phyloP scores from a whole-genome alignment of 2,888 invertebrate genomes.

The Rhyacophila evoluta region DNA sequence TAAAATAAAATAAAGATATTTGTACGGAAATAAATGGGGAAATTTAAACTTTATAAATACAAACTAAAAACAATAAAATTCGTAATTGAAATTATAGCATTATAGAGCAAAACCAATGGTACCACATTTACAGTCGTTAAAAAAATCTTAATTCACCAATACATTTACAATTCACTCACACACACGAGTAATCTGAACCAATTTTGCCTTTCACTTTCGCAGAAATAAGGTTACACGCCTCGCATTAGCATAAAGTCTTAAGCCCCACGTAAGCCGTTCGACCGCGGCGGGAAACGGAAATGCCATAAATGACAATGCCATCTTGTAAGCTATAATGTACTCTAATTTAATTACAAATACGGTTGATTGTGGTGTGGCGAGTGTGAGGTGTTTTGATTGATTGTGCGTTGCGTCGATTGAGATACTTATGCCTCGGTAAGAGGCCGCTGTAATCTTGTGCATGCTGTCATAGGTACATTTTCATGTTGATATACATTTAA shows the following conservation, averaged over 20 bases:
- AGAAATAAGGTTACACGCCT: slow-evolving; percentile 1
- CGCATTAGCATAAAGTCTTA: slow-evolving; percentile 23
- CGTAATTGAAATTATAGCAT: no score
- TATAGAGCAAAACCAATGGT: neutral
- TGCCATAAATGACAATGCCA: neutral
- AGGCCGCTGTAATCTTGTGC: neutral
- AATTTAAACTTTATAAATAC: no score
- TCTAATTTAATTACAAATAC: neutral
- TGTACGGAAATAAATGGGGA: no score
- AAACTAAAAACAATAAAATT: slow-evolving; percentile 2
- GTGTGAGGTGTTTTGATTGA: neutral
- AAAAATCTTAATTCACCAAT: neutral
- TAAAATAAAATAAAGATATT: no score
- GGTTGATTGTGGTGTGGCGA: neutral
- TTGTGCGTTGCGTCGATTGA: neutral
- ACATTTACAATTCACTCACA: neutral
- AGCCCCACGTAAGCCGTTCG: neutral
- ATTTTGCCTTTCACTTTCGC: slow-evolving; percentile 25
- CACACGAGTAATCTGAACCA: neutral
- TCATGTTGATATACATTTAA: neutral
- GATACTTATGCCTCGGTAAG: neutral
- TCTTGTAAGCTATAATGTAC: neutral
- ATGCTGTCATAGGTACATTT: neutral
- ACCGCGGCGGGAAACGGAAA: neutral
- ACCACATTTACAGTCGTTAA: neutral